A percentile compares a stretch with the other conserved stretches of the same genome.
phyloP scores from a whole-genome alignment of 2,888 invertebrate genomes.

The Rosalia funebris region DNA sequence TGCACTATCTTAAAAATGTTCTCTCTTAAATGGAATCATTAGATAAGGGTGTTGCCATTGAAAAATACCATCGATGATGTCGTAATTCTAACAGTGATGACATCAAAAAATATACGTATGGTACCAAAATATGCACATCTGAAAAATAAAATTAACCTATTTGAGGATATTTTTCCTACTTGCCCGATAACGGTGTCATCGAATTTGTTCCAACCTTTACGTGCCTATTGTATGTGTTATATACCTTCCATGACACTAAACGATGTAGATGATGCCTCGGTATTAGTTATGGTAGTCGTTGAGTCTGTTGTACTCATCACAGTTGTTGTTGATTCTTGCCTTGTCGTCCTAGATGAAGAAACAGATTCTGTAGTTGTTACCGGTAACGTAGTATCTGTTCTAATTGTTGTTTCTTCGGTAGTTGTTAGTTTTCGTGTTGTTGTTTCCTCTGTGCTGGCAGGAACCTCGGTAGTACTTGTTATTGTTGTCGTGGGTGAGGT shows the following conservation, averaged over 20 bases:
- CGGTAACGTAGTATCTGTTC: slow-evolving; percentile 13
- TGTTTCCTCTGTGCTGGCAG: slow-evolving; percentile 8
- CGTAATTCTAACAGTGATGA: too few species aligned
- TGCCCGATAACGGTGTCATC: too few species aligned
- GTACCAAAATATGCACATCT: too few species aligned
- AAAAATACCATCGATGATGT: too few species aligned
- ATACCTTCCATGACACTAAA: neutral
- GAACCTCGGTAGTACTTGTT: slow-evolving; percentile 8
- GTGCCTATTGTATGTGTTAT: neutral
- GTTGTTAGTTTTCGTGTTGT: slow-evolving; percentile 21
- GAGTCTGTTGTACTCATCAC: slow-evolving; percentile 5
- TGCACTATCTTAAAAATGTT: too few species aligned
- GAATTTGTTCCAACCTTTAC: too few species aligned
- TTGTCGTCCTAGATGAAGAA: slow-evolving; percentile 25
- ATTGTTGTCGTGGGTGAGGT: slow-evolving; percentile 10
- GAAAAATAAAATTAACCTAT: too few species aligned
- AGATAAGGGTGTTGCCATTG: too few species aligned
- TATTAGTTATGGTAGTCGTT: neutral
- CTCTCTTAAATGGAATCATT: too few species aligned
- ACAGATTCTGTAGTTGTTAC: slow-evolving; percentile 21
- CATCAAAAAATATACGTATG: too few species aligned
- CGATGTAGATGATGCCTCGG: slow-evolving; percentile 13
- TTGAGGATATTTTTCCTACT: too few species aligned
- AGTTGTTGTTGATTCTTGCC: slow-evolving; percentile 16
- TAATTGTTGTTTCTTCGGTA: slow-evolving; percentile 29